These are phyloP conservation scores for Augochlora pura DNA, from an alignment of 1,140 invertebrate genomes.

Conservation along the genomic window DNA sequence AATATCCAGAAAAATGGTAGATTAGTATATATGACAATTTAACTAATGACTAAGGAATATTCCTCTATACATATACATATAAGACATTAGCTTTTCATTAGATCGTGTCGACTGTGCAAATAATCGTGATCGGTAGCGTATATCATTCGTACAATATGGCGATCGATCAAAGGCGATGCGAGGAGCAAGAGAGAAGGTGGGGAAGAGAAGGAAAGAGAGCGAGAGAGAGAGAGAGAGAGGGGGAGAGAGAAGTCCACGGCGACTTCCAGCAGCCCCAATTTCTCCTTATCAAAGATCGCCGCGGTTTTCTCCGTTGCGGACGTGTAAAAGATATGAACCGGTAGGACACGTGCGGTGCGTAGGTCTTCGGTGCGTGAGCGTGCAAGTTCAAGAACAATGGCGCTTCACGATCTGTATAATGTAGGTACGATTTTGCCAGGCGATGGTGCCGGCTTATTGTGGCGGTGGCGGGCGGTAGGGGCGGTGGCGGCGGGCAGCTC, in stretches of 20 bases:
- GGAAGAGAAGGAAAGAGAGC: too few relatives aligned
- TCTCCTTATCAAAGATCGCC: slow-evolving; percentile 16
- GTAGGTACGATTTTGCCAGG: slow-evolving; percentile 72
- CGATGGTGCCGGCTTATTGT: slow-evolving; percentile 53
- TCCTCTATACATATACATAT: too few relatives aligned
- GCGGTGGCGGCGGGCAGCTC: slow-evolving; percentile 43
- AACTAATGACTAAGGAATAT: too few relatives aligned
- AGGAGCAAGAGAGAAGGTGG: neutral
- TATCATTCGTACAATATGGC: slow-evolving; percentile 18
- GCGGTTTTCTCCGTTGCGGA: neutral
- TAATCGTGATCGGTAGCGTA: neutral
- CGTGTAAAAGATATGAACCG: neutral
- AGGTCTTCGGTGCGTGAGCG: slow-evolving; percentile 63
- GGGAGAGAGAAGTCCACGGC: neutral
- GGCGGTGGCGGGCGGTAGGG: slow-evolving; percentile 34
- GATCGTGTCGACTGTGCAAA: too few relatives aligned
- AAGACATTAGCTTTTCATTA: too few relatives aligned
- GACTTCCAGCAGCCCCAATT: neutral
- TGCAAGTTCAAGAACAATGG: slow-evolving; percentile 79
- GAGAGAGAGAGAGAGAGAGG: too few relatives aligned
- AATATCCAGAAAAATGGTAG: too few relatives aligned
- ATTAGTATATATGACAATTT: too few relatives aligned
- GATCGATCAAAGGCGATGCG: slow-evolving; percentile 20
- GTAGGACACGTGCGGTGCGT: slow-evolving; percentile 27
- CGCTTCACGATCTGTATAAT: slow-evolving; percentile 72